Evolutionary conservation across 2,888 invertebrate species (phyloP).

Genomic region (Caenorhabditis parvicauda): DNA sequence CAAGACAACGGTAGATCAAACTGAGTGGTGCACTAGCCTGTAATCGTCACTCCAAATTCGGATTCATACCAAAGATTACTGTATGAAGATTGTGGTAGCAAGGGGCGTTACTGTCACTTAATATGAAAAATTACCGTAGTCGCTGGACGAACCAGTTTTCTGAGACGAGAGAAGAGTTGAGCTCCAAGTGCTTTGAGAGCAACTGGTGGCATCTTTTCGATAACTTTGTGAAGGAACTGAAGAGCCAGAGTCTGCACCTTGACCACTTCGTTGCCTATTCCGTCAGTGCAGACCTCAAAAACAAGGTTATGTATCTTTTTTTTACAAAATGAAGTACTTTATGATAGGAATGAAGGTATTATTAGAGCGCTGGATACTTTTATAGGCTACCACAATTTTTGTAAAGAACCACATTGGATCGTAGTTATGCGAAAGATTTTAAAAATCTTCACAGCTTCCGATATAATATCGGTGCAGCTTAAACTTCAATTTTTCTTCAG

Average conservation of each 20-base stretch:
- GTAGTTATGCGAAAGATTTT: too few species aligned
- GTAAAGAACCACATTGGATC: too few species aligned
- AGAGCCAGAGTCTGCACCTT: slow-evolving; percentile 17
- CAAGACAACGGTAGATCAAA: slow-evolving; percentile 28
- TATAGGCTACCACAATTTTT: too few species aligned
- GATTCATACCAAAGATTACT: not conserved
- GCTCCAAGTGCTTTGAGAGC: slow-evolving; percentile 20
- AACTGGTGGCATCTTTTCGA: slow-evolving; percentile 29
- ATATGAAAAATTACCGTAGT: slow-evolving; percentile 5
- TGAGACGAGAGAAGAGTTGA: slow-evolving; percentile 20
- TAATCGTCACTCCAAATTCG: not conserved
- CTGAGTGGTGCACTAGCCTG: slow-evolving; percentile 8
- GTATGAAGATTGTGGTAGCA: not conserved
- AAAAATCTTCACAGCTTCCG: too few species aligned
- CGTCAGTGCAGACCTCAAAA: slow-evolving; percentile 29
- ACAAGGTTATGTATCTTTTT: not conserved
- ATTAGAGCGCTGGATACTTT: too few species aligned
- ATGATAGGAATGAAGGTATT: not conserved
- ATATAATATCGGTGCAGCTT: too few species aligned
- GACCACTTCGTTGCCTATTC: slow-evolving; percentile 2
- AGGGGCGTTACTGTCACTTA: too few species aligned
- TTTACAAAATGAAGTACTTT: not conserved
- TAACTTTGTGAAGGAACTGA: slow-evolving; percentile 21
- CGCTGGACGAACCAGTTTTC: slow-evolving; percentile 3
- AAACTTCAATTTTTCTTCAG: too few species aligned